These are phyloP conservation scores for Rhadinocentrus ornatus DNA, from an alignment of 2,797 vertebrate species.

Conservation along the genomic window DNA sequence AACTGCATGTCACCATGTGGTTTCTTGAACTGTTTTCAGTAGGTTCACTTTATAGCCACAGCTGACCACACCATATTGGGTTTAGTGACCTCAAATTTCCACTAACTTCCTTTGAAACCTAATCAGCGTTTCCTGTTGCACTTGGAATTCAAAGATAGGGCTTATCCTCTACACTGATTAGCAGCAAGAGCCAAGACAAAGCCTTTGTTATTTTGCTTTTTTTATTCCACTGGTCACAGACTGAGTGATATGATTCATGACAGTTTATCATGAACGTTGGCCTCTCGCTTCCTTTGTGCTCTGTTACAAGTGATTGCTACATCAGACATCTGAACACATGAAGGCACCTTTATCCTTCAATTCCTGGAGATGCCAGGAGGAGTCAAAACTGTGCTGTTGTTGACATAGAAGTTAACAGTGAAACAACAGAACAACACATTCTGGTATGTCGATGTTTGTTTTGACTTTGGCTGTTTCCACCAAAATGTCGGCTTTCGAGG, in stretches of 20 bases:
- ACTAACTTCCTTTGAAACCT: slow-evolving; percentile 69
- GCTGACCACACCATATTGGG: slow-evolving; percentile 42
- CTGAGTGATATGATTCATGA: slow-evolving; percentile 35
- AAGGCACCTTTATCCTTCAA: slow-evolving; percentile 2
- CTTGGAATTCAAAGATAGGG: slow-evolving; percentile 71
- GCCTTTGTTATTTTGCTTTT: slow-evolving; percentile 36
- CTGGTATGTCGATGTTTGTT: slow-evolving; percentile 9
- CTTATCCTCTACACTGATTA: slow-evolving; percentile 62
- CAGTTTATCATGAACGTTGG: slow-evolving; percentile 24
- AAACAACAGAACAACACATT: slow-evolving; percentile 31
- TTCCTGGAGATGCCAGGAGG: neutral
- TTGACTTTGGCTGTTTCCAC: slow-evolving; percentile 37
- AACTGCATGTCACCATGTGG: slow-evolving; percentile 41
- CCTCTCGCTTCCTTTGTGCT: slow-evolving; percentile 31
- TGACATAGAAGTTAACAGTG: slow-evolving; percentile 12
- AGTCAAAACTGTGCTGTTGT: slow-evolving; percentile 10
- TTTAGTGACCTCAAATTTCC: slow-evolving; percentile 67
- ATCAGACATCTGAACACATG: slow-evolving; percentile 14
- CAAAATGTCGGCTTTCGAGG: slow-evolving; percentile 21
- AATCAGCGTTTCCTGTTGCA: slow-evolving; percentile 78
- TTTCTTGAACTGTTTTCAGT: slow-evolving; percentile 43
- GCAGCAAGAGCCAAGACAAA: slow-evolving; percentile 67
- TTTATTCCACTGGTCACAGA: slow-evolving; percentile 20
- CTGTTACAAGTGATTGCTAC: neutral
- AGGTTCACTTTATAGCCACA: slow-evolving; percentile 55